A percentile compares a stretch with the other conserved stretches of the same genome.
These are phyloP conservation scores for Pavo muticus DNA, from an alignment of 2,113 vertebrate species.

Conservation along the genomic window DNA sequence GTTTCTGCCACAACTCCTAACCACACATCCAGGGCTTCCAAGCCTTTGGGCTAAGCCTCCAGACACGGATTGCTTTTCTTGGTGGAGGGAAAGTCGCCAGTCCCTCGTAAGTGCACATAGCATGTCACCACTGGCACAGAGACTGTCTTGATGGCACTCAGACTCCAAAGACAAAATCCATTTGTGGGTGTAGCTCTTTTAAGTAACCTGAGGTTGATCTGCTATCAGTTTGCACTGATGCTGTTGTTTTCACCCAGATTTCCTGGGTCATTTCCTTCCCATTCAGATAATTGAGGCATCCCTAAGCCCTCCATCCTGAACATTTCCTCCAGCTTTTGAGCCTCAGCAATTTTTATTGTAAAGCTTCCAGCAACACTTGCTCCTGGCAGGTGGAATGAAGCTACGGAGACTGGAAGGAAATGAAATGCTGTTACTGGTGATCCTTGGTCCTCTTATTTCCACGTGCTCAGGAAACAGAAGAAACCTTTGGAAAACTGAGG, in stretches of 20 bases:
- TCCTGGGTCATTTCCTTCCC: background rate
- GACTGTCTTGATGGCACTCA: background rate
- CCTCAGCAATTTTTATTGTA: background rate
- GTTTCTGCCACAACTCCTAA: background rate
- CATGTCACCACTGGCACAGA: background rate
- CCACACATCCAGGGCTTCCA: background rate
- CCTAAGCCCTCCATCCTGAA: background rate
- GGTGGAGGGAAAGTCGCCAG: background rate
- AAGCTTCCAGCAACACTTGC: background rate
- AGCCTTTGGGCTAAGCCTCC: too few relatives aligned
- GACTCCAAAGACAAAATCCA: background rate
- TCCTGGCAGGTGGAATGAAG: background rate
- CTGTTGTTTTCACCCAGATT: background rate
- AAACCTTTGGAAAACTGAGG: background rate
- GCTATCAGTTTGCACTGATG: background rate
- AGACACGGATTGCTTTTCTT: background rate
- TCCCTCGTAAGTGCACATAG: background rate
- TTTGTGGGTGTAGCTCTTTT: background rate
- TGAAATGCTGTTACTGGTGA: too few relatives aligned
- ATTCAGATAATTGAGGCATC: background rate
- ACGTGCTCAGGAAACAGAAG: background rate
- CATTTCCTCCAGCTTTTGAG: background rate
- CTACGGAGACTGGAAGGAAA: background rate
- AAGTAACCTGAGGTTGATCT: background rate
- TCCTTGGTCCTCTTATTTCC: background rate